Conservation (phyloP, 2,888 invertebrate species). For the Zootermopsis nevadensis region DNA sequence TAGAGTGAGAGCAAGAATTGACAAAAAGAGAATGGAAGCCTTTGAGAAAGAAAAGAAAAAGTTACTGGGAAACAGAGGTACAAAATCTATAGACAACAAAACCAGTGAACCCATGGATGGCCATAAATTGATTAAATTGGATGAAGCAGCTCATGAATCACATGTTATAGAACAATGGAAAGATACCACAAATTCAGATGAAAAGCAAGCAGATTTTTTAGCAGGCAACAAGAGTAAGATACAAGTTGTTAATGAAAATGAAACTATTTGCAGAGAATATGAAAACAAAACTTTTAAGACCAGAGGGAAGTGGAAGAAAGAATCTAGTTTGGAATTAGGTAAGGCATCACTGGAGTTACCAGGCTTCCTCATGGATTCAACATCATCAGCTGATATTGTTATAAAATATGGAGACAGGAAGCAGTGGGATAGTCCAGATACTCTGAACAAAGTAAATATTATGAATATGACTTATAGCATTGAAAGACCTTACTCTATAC, state of each 20-base stretch:
- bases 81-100: background rate
- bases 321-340: background rate
- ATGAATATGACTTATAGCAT: constrained; percentile 5
- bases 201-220: background rate
- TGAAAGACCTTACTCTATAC: constrained; percentile 4
- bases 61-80: background rate
- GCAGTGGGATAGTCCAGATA: background rate
- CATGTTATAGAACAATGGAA: background rate
- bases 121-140: background rate
- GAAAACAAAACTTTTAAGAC: background rate
- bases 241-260: background rate
- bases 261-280: background rate
- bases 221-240: background rate
- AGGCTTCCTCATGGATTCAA: constrained; percentile 18
- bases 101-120: background rate
- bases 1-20: constrained; percentile 14
- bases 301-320: constrained; percentile 23
- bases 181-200: constrained; percentile 9
- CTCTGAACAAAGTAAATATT: background rate
- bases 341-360: background rate
- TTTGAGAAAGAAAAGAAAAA: constrained; percentile 21
- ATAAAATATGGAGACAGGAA: background rate
- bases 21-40: constrained; percentile 4
- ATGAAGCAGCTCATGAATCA: background rate
- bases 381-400: constrained; percentile 11